Conservation (phyloP, 2,113 vertebrate genomes). For the Ptilonorhynchus violaceus region DNA sequence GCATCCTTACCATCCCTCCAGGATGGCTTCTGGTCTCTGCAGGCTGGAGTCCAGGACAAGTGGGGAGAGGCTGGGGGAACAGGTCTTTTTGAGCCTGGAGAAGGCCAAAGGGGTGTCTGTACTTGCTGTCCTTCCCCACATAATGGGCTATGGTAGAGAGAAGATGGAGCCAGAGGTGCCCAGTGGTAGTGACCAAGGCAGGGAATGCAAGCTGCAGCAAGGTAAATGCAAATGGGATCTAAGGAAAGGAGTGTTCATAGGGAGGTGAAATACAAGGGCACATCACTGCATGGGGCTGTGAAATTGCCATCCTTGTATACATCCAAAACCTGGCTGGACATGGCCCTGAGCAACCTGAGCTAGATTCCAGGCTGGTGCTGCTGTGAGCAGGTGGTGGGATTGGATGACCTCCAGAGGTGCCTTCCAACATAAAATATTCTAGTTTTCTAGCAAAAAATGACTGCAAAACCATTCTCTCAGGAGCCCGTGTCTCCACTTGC, state of each 20-base stretch:
- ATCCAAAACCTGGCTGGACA: not conserved
- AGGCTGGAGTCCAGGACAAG: not conserved
- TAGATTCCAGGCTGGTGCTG: not conserved
- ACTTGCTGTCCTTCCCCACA: not conserved
- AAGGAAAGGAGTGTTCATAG: not conserved
- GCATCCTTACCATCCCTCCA: not conserved
- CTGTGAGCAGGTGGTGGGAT: not conserved
- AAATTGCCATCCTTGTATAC: not conserved
- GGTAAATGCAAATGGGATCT: not conserved
- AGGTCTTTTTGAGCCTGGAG: not conserved
- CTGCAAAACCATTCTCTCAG: not conserved
- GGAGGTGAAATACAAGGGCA: not conserved
- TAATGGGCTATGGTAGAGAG: not conserved
- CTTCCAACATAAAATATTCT: not conserved
- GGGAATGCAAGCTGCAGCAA: not conserved
- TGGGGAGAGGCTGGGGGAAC: not conserved
- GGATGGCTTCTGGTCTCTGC: not conserved
- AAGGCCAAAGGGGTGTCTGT: not conserved
- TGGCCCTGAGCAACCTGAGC: not conserved
- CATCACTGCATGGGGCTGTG: not conserved
- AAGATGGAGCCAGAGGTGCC: not conserved
- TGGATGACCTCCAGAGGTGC: not conserved
- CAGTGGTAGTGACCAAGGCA: not conserved
- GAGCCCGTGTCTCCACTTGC: not conserved
- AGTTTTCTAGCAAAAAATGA: not conserved